These are phyloP conservation scores for Phalacrocorax brasilianus DNA, from an alignment of 2,113 vertebrate genomes.

Conservation along the genomic window DNA sequence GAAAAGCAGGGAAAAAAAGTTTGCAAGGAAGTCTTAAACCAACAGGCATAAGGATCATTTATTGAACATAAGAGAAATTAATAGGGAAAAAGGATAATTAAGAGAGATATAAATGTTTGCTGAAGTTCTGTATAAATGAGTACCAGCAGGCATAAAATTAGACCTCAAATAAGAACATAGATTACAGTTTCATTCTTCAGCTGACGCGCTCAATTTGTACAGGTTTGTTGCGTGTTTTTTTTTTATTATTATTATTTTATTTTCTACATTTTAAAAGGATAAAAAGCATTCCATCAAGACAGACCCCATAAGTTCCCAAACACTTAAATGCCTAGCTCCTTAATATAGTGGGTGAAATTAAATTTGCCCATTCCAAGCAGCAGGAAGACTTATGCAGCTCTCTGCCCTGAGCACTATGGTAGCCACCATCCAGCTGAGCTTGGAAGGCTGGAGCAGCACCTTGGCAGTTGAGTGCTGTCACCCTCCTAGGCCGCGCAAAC, in stretches of 20 bases:
- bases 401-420: rapidly evolving
- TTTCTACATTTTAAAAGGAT: not conserved
- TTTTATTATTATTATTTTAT: no score
- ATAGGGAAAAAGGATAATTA: constrained; percentile 40
- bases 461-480: not conserved
- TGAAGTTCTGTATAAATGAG: constrained; percentile 31
- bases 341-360: rapidly evolving
- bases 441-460: not conserved
- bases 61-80: constrained; percentile 13
- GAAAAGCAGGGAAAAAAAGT: not conserved
- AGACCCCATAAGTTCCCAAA: rapidly evolving
- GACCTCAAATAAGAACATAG: not conserved
- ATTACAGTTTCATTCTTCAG: not conserved
- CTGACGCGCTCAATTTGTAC: not conserved
- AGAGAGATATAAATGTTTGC: constrained; percentile 44
- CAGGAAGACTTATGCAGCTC: not conserved
- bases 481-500: not conserved
- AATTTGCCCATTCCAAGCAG: not conserved
- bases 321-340: not conserved
- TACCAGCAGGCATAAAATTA: constrained; percentile 44
- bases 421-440: not conserved
- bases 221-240: not conserved
- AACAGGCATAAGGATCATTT: constrained; percentile 31
- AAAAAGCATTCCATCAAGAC: not conserved
- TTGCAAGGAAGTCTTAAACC: constrained; percentile 18